Percentiles rank a stretch among this genome's conserved stretches.
Evolutionary conservation across 2,113 vertebrate species (phyloP).

Genomic region (Monopterus albus): DNA sequence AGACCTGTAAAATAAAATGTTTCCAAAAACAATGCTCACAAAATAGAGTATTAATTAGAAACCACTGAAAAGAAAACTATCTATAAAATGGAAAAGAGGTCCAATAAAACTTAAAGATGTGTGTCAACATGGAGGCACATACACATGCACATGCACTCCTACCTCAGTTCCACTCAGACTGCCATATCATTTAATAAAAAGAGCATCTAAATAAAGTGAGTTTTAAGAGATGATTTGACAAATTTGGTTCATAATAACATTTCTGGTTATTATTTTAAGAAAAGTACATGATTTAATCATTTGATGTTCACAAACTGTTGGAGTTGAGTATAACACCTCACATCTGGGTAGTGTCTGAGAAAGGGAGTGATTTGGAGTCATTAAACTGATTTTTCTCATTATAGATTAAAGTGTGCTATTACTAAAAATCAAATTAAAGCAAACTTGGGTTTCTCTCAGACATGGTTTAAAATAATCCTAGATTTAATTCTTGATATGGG

Average conservation of each 20-base stretch:
- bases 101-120: background rate
- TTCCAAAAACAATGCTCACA: too few species aligned
- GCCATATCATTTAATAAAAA: too few species aligned
- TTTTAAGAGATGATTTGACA: background rate
- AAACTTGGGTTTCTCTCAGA: background rate
- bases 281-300: too few species aligned
- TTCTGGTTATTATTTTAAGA: too few species aligned
- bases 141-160: too few species aligned
- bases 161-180: too few species aligned
- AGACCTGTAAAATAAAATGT: too few species aligned
- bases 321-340: too few species aligned
- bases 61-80: too few species aligned
- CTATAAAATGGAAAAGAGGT: background rate
- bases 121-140: too few species aligned
- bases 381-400: background rate
- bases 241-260: background rate
- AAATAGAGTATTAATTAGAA: too few species aligned
- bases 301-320: too few species aligned
- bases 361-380: background rate
- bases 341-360: background rate
- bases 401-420: background rate
- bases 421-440: conserved; percentile 13
- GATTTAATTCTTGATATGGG: background rate
- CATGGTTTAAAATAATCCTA: background rate
- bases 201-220: background rate